Percentiles rank a stretch among this genome's conserved stretches.
Conservation (phyloP, 1,140 invertebrate genomes). For the Lineus longissimus region DNA sequence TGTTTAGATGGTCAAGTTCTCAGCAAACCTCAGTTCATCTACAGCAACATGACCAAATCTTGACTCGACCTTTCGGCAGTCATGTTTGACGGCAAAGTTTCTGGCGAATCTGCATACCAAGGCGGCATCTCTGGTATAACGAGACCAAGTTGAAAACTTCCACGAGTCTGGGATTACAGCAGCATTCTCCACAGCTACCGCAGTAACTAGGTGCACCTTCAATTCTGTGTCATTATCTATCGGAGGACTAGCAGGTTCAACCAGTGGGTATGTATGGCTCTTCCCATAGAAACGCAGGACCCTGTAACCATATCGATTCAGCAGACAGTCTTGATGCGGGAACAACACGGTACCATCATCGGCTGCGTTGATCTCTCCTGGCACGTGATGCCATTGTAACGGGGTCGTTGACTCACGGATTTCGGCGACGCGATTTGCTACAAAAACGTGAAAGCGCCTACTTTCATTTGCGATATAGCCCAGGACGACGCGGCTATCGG, state of each 20-base stretch:
- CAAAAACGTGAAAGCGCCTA: conserved; percentile 22
- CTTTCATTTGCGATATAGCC: conserved; percentile 22
- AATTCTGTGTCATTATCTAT: no score
- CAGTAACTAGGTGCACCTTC: no score
- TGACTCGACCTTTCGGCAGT: neutral
- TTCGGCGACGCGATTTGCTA: conserved; percentile 19
- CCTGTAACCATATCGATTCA: conserved; percentile 24
- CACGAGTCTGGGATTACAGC: no score
- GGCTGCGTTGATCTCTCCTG: conserved; percentile 18
- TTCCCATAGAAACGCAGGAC: conserved; percentile 19
- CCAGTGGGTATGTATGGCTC: no score
- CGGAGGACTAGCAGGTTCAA: no score
- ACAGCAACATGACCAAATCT: neutral
- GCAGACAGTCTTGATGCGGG: conserved; percentile 3
- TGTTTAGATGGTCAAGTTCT: neutral
- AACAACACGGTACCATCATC: conserved; percentile 22
- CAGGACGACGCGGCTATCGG: conserved; percentile 15
- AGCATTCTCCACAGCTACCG: no score
- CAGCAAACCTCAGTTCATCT: neutral
- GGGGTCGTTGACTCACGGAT: conserved; percentile 13
- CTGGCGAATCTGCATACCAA: no score
- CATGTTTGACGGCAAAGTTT: neutral
- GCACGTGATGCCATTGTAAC: conserved; percentile 10
- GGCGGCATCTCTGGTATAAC: no score
- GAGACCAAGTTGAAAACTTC: no score